Percentiles rank a stretch among this genome's conserved stretches.
Conservation (phyloP, 2,888 invertebrate genomes). For the Pemphredon lugubris region DNA sequence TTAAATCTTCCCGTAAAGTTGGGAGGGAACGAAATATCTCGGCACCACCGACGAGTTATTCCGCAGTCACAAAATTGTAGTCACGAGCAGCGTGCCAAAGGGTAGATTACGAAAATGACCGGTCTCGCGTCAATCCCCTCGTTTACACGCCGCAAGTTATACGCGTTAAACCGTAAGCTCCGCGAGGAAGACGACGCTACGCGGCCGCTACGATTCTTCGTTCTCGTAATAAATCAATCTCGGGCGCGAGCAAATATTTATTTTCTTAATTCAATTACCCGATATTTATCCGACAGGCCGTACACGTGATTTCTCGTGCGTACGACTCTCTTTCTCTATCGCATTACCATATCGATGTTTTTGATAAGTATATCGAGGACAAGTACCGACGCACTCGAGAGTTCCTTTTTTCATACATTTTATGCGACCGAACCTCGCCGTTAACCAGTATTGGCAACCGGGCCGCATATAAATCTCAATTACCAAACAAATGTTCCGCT, state of each 20-base stretch:
- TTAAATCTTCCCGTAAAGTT: conserved; percentile 12
- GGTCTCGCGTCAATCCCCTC: conserved; percentile 52
- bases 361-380: conserved; percentile 34
- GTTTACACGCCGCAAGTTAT: conserved; percentile 57
- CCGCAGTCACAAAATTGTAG: conserved; percentile 48
- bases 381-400: neutral
- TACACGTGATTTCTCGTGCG: conserved; percentile 43
- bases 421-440: neutral
- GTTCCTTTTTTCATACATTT: neutral
- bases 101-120: conserved; percentile 62
- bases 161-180: conserved; percentile 45
- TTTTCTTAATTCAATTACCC: conserved; percentile 57
- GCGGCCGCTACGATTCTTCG: conserved; percentile 49
- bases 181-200: conserved; percentile 10
- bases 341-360: conserved; percentile 41
- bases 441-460: neutral
- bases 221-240: conserved; percentile 59
- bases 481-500: neutral
- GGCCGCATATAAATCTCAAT: neutral
- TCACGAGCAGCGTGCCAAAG: conserved; percentile 46
- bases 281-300: conserved; percentile 44
- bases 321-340: conserved; percentile 48
- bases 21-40: conserved; percentile 20
- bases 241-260: conserved; percentile 49
- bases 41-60: conserved; percentile 6